Conservation (phyloP, 2,113 vertebrate species). For the Muntiacus muntjak region DNA sequence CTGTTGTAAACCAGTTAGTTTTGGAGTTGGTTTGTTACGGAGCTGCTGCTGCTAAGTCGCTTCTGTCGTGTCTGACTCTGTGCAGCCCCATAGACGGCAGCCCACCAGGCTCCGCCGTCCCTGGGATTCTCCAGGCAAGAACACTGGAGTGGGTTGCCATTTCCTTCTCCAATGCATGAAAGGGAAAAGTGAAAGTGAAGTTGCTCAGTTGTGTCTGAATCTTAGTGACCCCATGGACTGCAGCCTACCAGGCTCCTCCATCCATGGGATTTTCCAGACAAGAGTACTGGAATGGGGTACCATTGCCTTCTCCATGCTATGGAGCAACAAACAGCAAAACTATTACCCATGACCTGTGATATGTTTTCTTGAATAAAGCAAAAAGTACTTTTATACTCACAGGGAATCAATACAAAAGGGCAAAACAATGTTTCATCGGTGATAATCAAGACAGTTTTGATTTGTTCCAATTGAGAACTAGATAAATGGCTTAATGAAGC, state of each 20-base stretch:
- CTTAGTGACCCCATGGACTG: background rate
- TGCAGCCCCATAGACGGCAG: rapidly evolving
- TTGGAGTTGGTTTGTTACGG: background rate
- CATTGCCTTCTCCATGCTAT: background rate
- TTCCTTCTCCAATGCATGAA: background rate
- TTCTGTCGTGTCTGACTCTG: background rate
- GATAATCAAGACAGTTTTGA: background rate
- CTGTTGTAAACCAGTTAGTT: background rate
- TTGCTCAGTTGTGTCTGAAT: rapidly evolving
- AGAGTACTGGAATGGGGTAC: background rate
- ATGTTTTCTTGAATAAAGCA: background rate
- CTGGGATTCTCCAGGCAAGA: background rate
- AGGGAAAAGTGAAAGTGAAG: background rate
- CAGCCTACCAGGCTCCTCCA: background rate
- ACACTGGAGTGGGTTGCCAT: background rate
- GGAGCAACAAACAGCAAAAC: background rate
- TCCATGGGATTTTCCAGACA: background rate
- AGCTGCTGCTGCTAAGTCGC: background rate
- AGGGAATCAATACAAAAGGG: background rate
- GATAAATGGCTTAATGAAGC: background rate
- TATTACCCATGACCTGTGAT: background rate
- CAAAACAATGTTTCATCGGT: background rate
- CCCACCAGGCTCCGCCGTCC: background rate
- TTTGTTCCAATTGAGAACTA: background rate
- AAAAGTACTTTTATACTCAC: background rate